Base-by-base conservation (phyloP, 2,113 vertebrate species). In the Oophaga pumilio region DNA sequence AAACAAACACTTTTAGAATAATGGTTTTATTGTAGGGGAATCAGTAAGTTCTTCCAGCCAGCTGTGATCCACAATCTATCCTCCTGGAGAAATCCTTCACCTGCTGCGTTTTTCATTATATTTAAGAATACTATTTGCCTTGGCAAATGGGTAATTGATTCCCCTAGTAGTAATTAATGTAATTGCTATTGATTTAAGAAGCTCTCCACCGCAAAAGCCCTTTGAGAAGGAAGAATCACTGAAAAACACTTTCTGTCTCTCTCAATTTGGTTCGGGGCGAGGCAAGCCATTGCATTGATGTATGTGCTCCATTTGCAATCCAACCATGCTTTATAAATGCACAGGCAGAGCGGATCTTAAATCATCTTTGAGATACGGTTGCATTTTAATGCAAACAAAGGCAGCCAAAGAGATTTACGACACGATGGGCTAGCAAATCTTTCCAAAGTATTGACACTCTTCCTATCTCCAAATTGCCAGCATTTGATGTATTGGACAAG, bases 301-400 rank as follows among this genome's bases (percentile, higher is more conserved):
- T 88, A 88, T 88, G 80, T 88, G 62, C 83, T 88, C 81, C 81
- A 88, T 88, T 88, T 88, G 71, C 87, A 66, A 88, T 82, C 68
- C 71, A 88, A 76, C 69, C 80, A 84, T 84, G 43, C 87, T 88
- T 88, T 88, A 84, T 84, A 82, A 82, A 84, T 88, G 87, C 87
- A 68, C 73, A 57, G 87, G 13, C 71, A 88, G 80, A 68, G 57
- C 49, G 66, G 73, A 88, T 76, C 80, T 77, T 88, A 88, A 88
- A 88, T 88, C 87, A 88, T 88, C 87, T 84, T 43, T 77, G 71
- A 88, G 71, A 83, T 77, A 77, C 17, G 87, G 81, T 53, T 84
- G 71, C 79, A 76, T 84, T 84, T 84, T 88, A 77, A 88, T 80
- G 84, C 87, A 88, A 88, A 88, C 87, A 88, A 84, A 84, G 73